A percentile compares a stretch with the other conserved stretches of the same genome.
Evolutionary conservation across 2,888 invertebrate genomes (phyloP).

Genomic region (Gastracanthus pulcherrimus): DNA sequence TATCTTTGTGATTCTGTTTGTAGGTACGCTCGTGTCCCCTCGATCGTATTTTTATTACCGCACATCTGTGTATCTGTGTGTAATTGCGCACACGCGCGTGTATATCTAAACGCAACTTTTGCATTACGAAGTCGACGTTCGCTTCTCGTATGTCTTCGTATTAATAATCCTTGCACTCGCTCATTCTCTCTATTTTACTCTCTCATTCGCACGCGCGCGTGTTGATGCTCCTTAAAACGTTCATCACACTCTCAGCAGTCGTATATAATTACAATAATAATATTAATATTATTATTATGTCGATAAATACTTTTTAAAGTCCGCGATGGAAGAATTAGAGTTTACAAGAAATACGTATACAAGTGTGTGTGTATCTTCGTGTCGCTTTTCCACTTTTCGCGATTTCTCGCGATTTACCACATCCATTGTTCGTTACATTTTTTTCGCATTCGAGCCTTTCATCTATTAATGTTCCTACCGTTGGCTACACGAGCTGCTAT

Average conservation of each 20-base stretch:
- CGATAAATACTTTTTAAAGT: constrained; percentile 78
- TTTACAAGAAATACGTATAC: constrained; percentile 87
- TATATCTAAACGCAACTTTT: constrained; percentile 55
- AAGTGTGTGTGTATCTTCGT: constrained; percentile 79
- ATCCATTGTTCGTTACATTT: constrained; percentile 47
- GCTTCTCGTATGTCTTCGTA: constrained; percentile 37
- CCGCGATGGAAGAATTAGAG: constrained; percentile 81
- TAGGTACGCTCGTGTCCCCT: constrained; percentile 77
- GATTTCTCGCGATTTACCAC: constrained; percentile 53
- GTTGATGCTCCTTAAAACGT: constrained; percentile 61
- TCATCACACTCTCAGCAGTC: constrained; percentile 76
- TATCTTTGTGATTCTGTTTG: constrained; percentile 81
- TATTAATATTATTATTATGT: constrained; percentile 77
- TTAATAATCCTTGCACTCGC: constrained; percentile 54
- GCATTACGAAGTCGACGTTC: constrained; percentile 43
- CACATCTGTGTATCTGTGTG: constrained; percentile 61
- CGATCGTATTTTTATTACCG: constrained; percentile 77
- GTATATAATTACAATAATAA: constrained; percentile 77
- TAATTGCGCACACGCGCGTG: constrained; percentile 57
- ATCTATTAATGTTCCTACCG: constrained; percentile 22
- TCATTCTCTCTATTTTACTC: constrained; percentile 57
- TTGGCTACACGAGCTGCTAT: constrained; percentile 46
- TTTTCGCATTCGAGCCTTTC: constrained; percentile 50
- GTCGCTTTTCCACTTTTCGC: constrained; percentile 55
- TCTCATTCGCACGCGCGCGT: constrained; percentile 55